phyloP scores from a whole-genome alignment of 2,888 invertebrate genomes.

The Ormyrus nitidulus region DNA sequence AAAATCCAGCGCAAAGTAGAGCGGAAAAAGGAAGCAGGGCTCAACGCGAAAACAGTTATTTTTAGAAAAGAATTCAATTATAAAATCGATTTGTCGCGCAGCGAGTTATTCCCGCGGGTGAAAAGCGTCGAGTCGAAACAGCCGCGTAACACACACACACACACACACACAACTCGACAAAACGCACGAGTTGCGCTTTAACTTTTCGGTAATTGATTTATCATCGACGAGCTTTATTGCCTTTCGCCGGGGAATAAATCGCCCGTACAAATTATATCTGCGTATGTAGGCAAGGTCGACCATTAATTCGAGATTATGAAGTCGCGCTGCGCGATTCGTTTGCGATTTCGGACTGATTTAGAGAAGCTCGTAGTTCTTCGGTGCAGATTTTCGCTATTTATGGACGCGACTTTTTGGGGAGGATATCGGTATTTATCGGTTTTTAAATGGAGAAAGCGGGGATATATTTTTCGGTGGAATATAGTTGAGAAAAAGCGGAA shows the following conservation, averaged over 20 bases:
- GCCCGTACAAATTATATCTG: constrained; percentile 8
- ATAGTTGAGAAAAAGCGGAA: too few species aligned
- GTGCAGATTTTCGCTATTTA: too few species aligned
- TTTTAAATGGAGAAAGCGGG: too few species aligned
- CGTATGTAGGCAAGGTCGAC: not conserved
- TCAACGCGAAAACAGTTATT: not conserved
- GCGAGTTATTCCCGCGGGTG: not conserved
- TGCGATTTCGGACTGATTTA: too few species aligned
- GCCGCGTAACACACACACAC: not conserved
- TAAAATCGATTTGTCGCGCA: constrained; percentile 6
- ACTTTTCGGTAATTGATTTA: constrained; percentile 31
- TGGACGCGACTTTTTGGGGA: too few species aligned
- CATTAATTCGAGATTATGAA: too few species aligned
- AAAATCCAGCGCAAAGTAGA: too few species aligned
- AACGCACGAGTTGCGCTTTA: not conserved
- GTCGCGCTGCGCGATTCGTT: too few species aligned
- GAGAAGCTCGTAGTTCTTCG: too few species aligned
- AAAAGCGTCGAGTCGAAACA: constrained; percentile 4
- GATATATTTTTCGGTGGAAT: too few species aligned
- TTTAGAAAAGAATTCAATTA: constrained; percentile 27
- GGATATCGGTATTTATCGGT: too few species aligned
- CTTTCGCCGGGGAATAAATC: not conserved
- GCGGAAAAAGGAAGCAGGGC: too few species aligned
- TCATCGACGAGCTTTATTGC: not conserved
- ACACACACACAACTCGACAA: not conserved